Percentiles rank a stretch among this genome's conserved stretches.
Conservation (phyloP, 2,113 vertebrate genomes). For the Ageneiosus marmoratus region DNA sequence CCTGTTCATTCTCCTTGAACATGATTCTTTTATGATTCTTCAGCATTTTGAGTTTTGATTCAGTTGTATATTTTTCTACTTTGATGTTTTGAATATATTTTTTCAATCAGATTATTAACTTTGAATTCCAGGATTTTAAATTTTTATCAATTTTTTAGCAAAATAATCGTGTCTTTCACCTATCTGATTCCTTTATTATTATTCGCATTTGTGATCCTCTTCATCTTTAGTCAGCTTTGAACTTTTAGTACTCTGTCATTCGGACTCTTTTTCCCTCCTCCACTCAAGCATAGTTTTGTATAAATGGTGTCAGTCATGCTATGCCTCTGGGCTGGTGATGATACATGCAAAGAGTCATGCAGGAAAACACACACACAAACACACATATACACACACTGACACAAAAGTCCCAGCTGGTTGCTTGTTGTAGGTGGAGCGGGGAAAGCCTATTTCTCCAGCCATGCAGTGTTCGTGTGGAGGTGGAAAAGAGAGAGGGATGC, state of each 20-base stretch:
- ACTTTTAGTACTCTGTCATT: conserved; percentile 15
- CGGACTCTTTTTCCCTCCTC: neutral
- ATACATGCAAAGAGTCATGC: conserved; percentile 36
- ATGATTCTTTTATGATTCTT: neutral
- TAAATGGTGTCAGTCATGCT: conserved; percentile 44
- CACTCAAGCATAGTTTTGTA: conserved; percentile 18
- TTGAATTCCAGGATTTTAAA: neutral
- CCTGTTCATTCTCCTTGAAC: neutral
- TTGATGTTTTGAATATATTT: neutral
- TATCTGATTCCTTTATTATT: conserved; percentile 10
- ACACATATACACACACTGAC: conserved; percentile 34
- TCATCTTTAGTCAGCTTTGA: conserved; percentile 32
- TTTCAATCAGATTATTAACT: neutral
- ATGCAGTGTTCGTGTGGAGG: conserved; percentile 54
- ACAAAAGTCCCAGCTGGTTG: conserved; percentile 57
- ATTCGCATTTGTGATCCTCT: neutral
- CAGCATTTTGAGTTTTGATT: neutral
- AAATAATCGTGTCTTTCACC: conserved; percentile 4
- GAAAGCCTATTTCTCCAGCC: conserved; percentile 65
- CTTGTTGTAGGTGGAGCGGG: conserved; percentile 62
- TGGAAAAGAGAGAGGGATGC: conserved; percentile 45
- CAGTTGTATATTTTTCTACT: neutral
- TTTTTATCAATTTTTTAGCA: neutral
- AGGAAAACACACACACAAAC: conserved; percentile 11
- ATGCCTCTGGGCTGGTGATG: conserved; percentile 33